These are phyloP conservation scores for Brachionichthys hirsutus DNA, from an alignment of 2,113 vertebrate species.

Conservation along the genomic window DNA sequence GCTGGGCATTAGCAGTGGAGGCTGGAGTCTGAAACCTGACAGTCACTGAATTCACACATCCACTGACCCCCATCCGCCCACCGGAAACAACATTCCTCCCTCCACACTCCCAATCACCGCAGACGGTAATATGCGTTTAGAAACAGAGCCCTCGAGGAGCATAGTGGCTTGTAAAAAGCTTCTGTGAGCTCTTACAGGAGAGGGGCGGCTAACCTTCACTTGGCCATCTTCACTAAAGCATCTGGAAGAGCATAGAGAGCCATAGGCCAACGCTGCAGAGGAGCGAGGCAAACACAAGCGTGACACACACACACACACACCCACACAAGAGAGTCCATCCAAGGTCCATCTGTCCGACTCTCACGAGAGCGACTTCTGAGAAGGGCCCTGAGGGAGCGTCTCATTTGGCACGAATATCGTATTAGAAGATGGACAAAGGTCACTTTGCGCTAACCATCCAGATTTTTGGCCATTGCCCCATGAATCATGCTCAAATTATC, in stretches of 20 bases:
- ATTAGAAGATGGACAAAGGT: too few relatives aligned
- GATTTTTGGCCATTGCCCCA: too few relatives aligned
- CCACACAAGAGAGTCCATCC: not conserved
- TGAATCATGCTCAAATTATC: too few relatives aligned
- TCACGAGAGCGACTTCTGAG: too few relatives aligned
- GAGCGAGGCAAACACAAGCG: slow-evolving; percentile 38
- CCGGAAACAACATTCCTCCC: slow-evolving; percentile 14
- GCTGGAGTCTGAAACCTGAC: slow-evolving; percentile 45
- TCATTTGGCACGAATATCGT: too few relatives aligned
- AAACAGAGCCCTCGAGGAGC: slow-evolving; percentile 50
- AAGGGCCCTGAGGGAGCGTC: too few relatives aligned
- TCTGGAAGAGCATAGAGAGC: slow-evolving; percentile 34
- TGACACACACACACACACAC: slow-evolving; percentile 6
- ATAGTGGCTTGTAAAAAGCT: slow-evolving; percentile 59
- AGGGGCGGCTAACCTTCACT: slow-evolving; percentile 58
- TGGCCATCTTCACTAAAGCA: slow-evolving; percentile 65
- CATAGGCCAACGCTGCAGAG: slow-evolving; percentile 42
- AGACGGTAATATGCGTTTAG: slow-evolving; percentile 47
- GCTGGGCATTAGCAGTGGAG: slow-evolving; percentile 29
- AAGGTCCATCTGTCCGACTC: too few relatives aligned
- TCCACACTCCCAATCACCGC: not conserved
- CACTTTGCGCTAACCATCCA: too few relatives aligned
- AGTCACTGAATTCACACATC: slow-evolving; percentile 54
- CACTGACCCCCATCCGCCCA: slow-evolving; percentile 39
- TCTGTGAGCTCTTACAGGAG: slow-evolving; percentile 54